Base-by-base conservation (phyloP, 2,113 vertebrate species). In the Upupa epops region DNA sequence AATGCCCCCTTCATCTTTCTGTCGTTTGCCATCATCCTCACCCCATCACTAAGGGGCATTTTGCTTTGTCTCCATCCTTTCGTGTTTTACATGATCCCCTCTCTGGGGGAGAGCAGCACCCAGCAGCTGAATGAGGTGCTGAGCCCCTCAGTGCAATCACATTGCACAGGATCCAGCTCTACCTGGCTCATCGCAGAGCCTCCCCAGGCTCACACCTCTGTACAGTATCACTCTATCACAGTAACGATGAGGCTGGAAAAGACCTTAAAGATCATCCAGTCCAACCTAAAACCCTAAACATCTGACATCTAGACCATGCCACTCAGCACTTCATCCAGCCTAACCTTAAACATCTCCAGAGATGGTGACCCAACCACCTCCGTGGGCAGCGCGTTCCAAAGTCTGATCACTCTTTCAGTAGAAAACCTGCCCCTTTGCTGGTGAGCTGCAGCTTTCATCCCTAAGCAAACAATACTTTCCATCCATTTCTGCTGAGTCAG, bases 401-500 rank as follows among this genome's bases (percentile, higher is more conserved):
- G n/a, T n/a, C n/a, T n/a, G n/a, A n/a, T n/a, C n/a, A n/a, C n/a
- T n/a, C n/a, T n/a, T n/a, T n/a, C n/a, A n/a, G n/a, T n/a, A n/a
- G n/a, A n/a, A n/a, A n/a, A n/a, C n/a, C 86, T 73, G 75, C 71
- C 54, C 3, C 75, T 92, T 32, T 12, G 18, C 76, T 21, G 3
- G 55, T 1, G 5, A 4, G 1, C 65, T 32, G 83, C 76, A 58
- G 49, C 58, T 81, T 77, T 48, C 61, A 40, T 9, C 83, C 20
- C 0, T 3, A 6, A 74, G 49, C 76, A 74, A 75, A 83, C 21
- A 24, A 13, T 3, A 0, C 52, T 88, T 86, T 80, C 17, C 73
- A 64, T 70, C 0, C 0, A 6, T 81, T 94, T 78, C 80, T 95
- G 93, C 95, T 88, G 93, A 95, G 88, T 95, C 93, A 95, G 90